These are phyloP conservation scores for Dendrocincla fuliginosa DNA, from an alignment of 2,797 vertebrate genomes.

Conservation along the genomic window DNA sequence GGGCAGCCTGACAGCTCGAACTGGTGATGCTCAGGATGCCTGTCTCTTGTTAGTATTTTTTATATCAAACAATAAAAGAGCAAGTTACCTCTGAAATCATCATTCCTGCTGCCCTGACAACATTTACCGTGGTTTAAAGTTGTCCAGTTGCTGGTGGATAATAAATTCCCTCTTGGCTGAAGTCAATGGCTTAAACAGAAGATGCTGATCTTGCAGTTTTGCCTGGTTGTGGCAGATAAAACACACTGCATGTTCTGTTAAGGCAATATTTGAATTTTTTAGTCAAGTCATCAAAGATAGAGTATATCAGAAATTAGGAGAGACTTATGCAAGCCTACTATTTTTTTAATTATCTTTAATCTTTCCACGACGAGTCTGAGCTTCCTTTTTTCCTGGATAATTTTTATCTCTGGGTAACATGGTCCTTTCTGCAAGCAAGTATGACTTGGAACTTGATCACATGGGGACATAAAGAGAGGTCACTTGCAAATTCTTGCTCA, in stretches of 20 bases:
- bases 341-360: background rate
- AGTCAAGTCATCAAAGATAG: background rate
- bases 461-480: background rate
- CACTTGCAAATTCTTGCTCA: background rate
- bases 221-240: background rate
- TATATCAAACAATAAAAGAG: background rate
- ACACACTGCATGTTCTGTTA: background rate
- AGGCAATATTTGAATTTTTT: background rate
- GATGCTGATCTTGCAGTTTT: background rate
- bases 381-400: background rate
- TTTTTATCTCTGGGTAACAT: background rate
- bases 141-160: background rate
- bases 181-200: constrained; percentile 15
- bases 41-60: background rate
- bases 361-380: background rate
- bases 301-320: background rate
- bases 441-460: background rate
- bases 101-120: background rate
- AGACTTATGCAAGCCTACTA: background rate
- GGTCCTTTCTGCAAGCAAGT: background rate
- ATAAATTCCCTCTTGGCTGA: background rate
- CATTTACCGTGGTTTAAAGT: background rate
- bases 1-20: background rate
- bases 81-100: background rate
- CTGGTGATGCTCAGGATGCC: background rate